Percentiles rank a stretch among this genome's conserved stretches.
These are phyloP conservation scores for Nycticebus coucang DNA, from an alignment of 2,113 vertebrate species.

Conservation along the genomic window DNA sequence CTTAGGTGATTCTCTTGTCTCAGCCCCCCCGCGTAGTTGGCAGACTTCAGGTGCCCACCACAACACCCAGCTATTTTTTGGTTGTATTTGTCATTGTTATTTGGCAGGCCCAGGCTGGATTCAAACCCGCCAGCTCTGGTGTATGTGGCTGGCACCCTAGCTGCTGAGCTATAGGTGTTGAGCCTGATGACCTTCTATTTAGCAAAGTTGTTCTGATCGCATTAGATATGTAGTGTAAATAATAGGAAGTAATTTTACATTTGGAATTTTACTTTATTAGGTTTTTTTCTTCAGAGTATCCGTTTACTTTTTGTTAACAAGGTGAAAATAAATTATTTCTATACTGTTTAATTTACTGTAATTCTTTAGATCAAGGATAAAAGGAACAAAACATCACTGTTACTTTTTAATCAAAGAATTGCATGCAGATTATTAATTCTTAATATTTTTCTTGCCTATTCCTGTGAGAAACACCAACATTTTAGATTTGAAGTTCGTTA, in stretches of 20 bases:
- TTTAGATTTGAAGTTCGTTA: constrained; percentile 66
- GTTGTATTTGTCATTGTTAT: too few relatives aligned
- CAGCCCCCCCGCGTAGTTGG: too few relatives aligned
- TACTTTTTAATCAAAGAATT: constrained; percentile 19
- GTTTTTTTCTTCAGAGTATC: constrained; percentile 12
- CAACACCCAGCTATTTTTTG: too few relatives aligned
- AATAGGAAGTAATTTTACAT: constrained; percentile 16
- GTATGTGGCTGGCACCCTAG: too few relatives aligned
- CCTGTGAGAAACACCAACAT: constrained; percentile 26
- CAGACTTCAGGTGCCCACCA: too few relatives aligned
- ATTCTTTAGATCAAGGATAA: constrained; percentile 9
- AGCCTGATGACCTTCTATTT: neutral
- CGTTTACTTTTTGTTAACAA: neutral
- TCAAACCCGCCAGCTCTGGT: too few relatives aligned
- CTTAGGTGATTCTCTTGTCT: too few relatives aligned
- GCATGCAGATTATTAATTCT: neutral
- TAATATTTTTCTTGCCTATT: constrained; percentile 56
- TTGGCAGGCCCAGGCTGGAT: too few relatives aligned
- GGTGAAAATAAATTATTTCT: constrained; percentile 21
- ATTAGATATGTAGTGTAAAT: constrained; percentile 34
- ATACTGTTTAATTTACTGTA: neutral
- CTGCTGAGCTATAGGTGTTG: too few relatives aligned
- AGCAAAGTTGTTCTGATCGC: constrained; percentile 18
- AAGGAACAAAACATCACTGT: neutral
- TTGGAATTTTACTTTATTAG: constrained; percentile 41